Evolutionary conservation across 2,888 invertebrate species (phyloP), one percentile per base, ranked within the genome.

Genomic region (Caenorhabditis sp.): DNA sequence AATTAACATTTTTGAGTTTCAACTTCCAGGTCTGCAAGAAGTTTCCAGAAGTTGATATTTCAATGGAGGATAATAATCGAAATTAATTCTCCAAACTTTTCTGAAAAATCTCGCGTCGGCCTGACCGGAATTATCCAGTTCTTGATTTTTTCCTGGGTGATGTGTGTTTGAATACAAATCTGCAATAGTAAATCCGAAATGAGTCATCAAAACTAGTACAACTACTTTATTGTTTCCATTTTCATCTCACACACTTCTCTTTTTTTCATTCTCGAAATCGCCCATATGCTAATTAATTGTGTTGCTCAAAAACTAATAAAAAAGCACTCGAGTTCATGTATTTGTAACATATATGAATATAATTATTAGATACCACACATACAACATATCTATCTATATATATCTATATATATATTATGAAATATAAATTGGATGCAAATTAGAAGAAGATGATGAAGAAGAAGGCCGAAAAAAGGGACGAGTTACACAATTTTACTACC

Each of bases 291-390:
- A 51, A 51, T 51, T 51, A 23, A 51, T 51, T 51, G 21, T 12
- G 51, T 51, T 51, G 51, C 23, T 51, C 51, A 51, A 19, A 51
- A 51, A 51, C 23, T 23, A 51, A 23, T 23, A 23, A 51, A 51
- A 51, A 51, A 51, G 43, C 43, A 43, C 43, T 43, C 43, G 43
- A 43, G 43, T 43, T 43, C 43, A 43, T 43, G 43, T 31, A 31
- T 31, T 31, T 31, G 31, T 43, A 43, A 43, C 43, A 43, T 43
- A 17, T 43, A 43, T 43, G 43, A 43, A 43, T 43, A 43, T 43
- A 43, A 43, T 43, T 43, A 43, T 43, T 43, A 43, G 43, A 17
- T 43, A 17, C 4, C 43, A 43, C 43, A 43, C 17, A 43, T 14
- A 43, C 14, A 43, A 43, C 3, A 43, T 43, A 43, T 10, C 12